Base-by-base conservation (phyloP, 1,140 invertebrate genomes). In the Papilio helenus region DNA sequence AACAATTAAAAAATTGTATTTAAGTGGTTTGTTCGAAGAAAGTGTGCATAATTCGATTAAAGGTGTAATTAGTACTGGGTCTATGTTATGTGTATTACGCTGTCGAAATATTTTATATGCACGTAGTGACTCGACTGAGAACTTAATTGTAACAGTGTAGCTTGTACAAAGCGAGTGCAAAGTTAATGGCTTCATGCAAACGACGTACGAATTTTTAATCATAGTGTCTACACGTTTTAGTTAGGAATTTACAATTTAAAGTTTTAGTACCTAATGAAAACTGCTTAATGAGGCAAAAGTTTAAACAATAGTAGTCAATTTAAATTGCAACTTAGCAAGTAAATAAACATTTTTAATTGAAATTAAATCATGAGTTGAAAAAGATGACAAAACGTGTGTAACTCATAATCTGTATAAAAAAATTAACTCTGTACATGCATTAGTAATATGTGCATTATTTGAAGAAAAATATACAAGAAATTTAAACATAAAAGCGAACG, bases 91-190 rank as follows among this genome's bases (percentile, higher is more conserved):
- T 16, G 14, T 29, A 29, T 34, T 18, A n/a, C 61, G 4, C 26
- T 68, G 23, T 68, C 3, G 26, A 16, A 68, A 68, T 34, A 4
- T 34, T 68, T 58, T 58, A 61, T 61, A 26, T 61, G 58, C 23
- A 61, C 23, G 26, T 61, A 65, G 23, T 29, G 26, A 16, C 12
- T 68, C 14, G 14, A 7, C 12, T 68, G 61, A 68, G 61, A 26
- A 34, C 26, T 68, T 68, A 29, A 68, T 68, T 29, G 29, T 68
- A 68, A 68, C 26, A 12, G 61, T 68, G 61, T 16, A 61, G 58
- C 26, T 16, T 29, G 23, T 68, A 68, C 61, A 68, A 61, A 61
- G 58, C 58, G 58, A 68, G 61, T 29, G 61, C 26, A 68, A 34
- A 29, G 61, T 68, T 68, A 68, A 68, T 68, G 0, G 58, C 58